These are phyloP conservation scores for Rhagoletis pomonella DNA, from an alignment of 1,140 invertebrate genomes.

Conservation along the genomic window DNA sequence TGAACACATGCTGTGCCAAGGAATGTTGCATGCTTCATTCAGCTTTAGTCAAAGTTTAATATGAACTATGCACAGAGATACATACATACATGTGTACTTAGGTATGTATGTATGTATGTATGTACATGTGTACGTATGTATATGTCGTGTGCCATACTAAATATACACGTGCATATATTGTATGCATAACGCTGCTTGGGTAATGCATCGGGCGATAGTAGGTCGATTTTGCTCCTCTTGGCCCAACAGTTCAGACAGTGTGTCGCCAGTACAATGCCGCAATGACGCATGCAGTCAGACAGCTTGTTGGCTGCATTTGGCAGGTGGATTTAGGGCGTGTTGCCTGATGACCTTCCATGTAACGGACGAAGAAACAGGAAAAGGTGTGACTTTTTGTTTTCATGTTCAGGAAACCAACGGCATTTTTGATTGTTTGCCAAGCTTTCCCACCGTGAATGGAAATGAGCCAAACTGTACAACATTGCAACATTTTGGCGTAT, in stretches of 20 bases:
- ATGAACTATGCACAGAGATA: no score
- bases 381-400: constrained; percentile 3
- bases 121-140: not conserved
- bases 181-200: not conserved
- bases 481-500: no score
- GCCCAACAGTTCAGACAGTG: constrained; percentile 8
- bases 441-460: not conserved
- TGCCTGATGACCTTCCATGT: constrained; percentile 14
- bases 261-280: not conserved
- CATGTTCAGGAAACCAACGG: not conserved
- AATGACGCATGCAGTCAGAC: not conserved
- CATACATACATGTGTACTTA: not conserved
- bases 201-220: not conserved
- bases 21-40: no score
- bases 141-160: no score
- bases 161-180: not conserved
- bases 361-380: constrained; percentile 1
- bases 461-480: not conserved
- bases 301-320: not conserved
- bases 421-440: not conserved
- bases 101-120: not conserved
- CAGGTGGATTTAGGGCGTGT: not conserved
- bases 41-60: no score
- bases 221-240: not conserved
- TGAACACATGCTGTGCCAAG: constrained; percentile 24